Evolutionary conservation across 35 echinoderm and acorn worm genomes (phyloP), one percentile per base, ranked within the genome.

Genomic region (Apostichopus californicus): DNA sequence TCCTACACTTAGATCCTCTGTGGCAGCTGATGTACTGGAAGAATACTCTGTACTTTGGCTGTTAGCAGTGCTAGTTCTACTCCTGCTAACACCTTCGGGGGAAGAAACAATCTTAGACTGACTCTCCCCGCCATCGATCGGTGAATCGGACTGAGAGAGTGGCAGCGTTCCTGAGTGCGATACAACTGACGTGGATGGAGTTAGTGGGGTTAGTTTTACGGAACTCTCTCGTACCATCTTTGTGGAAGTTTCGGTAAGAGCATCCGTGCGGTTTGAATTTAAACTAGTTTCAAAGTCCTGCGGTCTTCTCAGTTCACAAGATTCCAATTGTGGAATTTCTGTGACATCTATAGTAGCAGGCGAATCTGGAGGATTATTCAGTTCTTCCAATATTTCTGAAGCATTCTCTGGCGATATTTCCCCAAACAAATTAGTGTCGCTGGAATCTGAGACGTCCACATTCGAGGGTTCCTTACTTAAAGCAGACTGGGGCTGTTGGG

Each of bases 291-390:
- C 60, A 80, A 94, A 94, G 23, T 56, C 25, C 18, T 73, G 52
- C 22, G 93, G 93, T 66, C 93, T 94, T 61, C 73, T 15, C 14
- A 80, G 56, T 11, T 86, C 89, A 55, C 15, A 26, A 53, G 20
- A 10, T 46, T 66, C 79, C 57, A 80, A 53, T 22, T 91, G 88
- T 52, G 88, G 25, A 15, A 91, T 78, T 61, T 94, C 93, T 77
- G 93, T 94, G 61, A 94, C 89, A 85, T 94, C 93, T 52, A 94
- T 91, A 13, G 93, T 94, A 54, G 93, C 93, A 26, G 93, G 93
- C 57, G 93, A 94, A 60, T 60, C 77, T 18, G 89, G 89, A 15
- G 77, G 86, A 5, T n/a, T 77, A 68, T 78, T 15, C 54, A 59
- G 55, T 12, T 79, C 55, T 53, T 91, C 73, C n/a, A 78, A 77